Conservation (phyloP, 2,797 vertebrate species). For the Diceros bicornis region DNA sequence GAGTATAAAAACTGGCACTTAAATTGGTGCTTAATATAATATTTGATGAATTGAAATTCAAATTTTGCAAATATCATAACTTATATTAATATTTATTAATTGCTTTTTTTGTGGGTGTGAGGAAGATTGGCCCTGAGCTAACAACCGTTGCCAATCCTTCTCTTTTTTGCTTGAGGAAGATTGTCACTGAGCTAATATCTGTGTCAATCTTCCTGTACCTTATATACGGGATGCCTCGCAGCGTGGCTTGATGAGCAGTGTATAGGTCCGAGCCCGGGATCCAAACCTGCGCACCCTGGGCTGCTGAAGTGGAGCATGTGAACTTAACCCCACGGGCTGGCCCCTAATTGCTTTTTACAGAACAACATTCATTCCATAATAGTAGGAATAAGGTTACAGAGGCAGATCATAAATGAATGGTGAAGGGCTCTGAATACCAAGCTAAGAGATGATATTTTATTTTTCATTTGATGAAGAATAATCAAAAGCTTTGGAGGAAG, state of each 20-base stretch:
- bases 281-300: too few species aligned
- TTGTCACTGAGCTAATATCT: too few species aligned
- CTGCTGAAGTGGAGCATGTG: too few species aligned
- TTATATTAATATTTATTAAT: background rate
- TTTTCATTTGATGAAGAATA: slow-evolving; percentile 5
- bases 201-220: too few species aligned
- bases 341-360: slow-evolving; percentile 32
- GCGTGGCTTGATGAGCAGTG: too few species aligned
- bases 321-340: too few species aligned
- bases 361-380: background rate
- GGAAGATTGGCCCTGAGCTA: too few species aligned
- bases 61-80: slow-evolving; percentile 20
- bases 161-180: too few species aligned
- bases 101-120: background rate
- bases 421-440: background rate
- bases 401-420: background rate
- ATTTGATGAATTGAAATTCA: slow-evolving; percentile 51
- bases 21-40: slow-evolving; percentile 47
- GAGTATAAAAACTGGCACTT: slow-evolving; percentile 51
- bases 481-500: background rate
- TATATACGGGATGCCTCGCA: too few species aligned
- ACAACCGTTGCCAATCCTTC: too few species aligned
- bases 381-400: background rate
- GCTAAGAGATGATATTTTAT: background rate
- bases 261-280: too few species aligned